Conservation (phyloP, 2,797 vertebrate species). For the Epinephelus awoara region DNA sequence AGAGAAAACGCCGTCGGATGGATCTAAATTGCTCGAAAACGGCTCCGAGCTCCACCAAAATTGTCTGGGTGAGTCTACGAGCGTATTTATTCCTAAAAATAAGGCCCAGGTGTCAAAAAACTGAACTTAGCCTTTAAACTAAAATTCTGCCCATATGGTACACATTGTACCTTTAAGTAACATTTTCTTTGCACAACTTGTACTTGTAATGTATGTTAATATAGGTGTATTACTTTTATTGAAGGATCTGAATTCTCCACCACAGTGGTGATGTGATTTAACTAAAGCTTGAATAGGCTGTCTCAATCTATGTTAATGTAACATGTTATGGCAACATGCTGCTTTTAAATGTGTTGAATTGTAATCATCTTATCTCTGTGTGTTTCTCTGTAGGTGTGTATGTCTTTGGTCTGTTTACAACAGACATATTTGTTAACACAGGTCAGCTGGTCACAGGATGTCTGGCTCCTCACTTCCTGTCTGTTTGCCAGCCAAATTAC, state of each 20-base stretch:
- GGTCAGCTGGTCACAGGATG: conserved; percentile 89
- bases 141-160: too few relatives aligned
- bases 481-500: conserved; percentile 92
- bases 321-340: background rate
- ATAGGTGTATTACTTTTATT: background rate
- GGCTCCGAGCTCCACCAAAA: too few relatives aligned
- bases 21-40: too few relatives aligned
- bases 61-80: too few relatives aligned
- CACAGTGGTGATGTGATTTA: conserved; percentile 6
- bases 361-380: conserved; percentile 62
- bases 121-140: too few relatives aligned
- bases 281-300: background rate
- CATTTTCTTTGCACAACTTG: background rate
- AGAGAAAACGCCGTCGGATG: too few relatives aligned
- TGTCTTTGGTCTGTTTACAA: conserved; percentile 92
- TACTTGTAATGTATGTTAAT: background rate
- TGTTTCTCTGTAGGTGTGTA: conserved; percentile 89
- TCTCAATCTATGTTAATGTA: background rate
- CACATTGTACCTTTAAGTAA: too few relatives aligned
- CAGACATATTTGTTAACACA: conserved; percentile 95
- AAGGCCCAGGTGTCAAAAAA: too few relatives aligned
- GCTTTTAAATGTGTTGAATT: background rate
- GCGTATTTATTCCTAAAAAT: too few relatives aligned
- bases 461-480: conserved; percentile 75
- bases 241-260: background rate